A percentile compares a stretch with the other conserved stretches of the same genome.
Evolutionary conservation across 1,140 invertebrate species (phyloP).

Genomic region (Zaprionus lachaisei): DNA sequence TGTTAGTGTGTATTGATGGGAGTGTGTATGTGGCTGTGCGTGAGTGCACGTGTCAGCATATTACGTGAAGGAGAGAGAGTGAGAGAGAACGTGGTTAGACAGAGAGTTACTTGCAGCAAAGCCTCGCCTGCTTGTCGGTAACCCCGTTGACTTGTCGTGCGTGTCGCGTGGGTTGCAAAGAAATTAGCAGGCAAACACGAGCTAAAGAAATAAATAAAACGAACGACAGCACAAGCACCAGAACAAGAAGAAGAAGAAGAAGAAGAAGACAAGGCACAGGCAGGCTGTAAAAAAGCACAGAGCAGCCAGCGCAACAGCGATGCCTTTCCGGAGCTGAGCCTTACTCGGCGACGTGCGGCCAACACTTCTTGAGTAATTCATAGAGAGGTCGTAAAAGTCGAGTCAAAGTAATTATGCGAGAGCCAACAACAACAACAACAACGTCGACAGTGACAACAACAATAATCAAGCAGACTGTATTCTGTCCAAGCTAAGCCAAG

Average conservation of each 20-base stretch:
- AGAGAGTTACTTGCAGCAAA: constrained; percentile 37
- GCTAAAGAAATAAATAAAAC: constrained; percentile 77
- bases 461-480: constrained; percentile 29
- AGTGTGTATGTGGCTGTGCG: constrained; percentile 9
- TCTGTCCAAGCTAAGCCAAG: constrained; percentile 27
- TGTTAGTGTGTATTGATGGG: too few species aligned
- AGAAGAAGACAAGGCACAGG: constrained; percentile 17
- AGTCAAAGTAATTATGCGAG: constrained; percentile 81
- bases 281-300: constrained; percentile 38
- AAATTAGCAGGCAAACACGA: constrained; percentile 80
- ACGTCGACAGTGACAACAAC: constrained; percentile 23
- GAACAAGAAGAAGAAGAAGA: constrained; percentile 17
- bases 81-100: background rate
- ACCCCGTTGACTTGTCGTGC: constrained; percentile 47
- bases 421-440: constrained; percentile 29
- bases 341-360: constrained; percentile 61
- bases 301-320: constrained; percentile 13
- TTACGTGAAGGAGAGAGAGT: background rate
- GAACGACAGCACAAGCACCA: constrained; percentile 45
- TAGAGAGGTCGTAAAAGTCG: constrained; percentile 79
- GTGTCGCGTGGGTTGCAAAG: constrained; percentile 50
- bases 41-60: constrained; percentile 4
- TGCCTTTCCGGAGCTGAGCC: constrained; percentile 26
- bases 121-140: background rate
- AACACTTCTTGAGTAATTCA: constrained; percentile 82